Conservation (phyloP, 2,113 vertebrate genomes). For the Spheniscus mendiculus region DNA sequence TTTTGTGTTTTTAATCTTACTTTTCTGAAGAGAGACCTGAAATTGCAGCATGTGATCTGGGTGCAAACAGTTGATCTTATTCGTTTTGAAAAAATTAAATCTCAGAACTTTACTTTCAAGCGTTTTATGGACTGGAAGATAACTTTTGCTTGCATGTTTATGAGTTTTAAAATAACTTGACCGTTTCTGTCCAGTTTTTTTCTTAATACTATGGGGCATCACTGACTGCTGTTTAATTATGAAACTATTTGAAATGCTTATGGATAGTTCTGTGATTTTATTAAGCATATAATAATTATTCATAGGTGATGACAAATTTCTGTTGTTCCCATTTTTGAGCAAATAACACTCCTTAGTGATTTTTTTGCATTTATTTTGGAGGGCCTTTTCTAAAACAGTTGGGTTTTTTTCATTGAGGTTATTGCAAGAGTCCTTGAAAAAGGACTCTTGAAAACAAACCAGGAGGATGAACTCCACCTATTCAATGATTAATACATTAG, state of each 20-base stretch:
- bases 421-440: not conserved
- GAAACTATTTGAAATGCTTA: not conserved
- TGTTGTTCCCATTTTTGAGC: not conserved
- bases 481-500: not conserved
- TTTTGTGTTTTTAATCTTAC: not conserved
- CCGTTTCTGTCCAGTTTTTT: not conserved
- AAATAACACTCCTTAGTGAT: not conserved
- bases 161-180: not conserved
- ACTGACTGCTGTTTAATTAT: not conserved
- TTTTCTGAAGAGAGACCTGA: not conserved
- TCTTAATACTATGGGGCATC: accelerated
- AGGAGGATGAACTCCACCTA: not conserved
- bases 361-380: not conserved
- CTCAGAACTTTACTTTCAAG: not conserved
- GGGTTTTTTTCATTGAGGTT: not conserved
- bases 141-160: not conserved
- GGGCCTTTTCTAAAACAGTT: not conserved
- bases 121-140: not conserved
- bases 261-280: not conserved
- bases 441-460: not conserved
- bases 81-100: not conserved
- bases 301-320: not conserved
- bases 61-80: not conserved
- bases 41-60: not conserved
- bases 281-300: not conserved